A percentile compares a stretch with the other conserved stretches of the same genome.
Evolutionary conservation across 2,797 vertebrate genomes (phyloP).

Genomic region (Poeciliopsis paucimaculata): DNA sequence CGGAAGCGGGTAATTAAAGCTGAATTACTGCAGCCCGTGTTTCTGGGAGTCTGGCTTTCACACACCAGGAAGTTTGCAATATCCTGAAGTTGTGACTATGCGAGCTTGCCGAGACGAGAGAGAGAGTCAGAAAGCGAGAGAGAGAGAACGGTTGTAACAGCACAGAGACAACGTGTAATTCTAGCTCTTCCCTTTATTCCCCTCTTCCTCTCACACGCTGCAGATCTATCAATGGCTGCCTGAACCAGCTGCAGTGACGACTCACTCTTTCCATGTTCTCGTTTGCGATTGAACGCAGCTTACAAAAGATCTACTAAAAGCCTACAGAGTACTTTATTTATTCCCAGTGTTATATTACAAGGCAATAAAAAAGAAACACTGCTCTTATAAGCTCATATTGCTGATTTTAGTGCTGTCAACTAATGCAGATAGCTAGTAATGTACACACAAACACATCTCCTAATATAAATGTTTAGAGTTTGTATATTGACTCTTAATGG

Average conservation of each 20-base stretch:
- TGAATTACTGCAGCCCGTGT: constrained; percentile 51
- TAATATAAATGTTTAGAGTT: neutral
- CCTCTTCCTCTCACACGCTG: constrained; percentile 15
- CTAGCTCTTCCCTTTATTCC: neutral
- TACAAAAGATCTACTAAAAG: constrained; percentile 27
- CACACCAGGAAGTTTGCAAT: constrained; percentile 54
- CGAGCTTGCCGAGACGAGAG: constrained; percentile 32
- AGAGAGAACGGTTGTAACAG: constrained; percentile 20
- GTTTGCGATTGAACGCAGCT: constrained; percentile 8
- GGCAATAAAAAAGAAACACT: constrained; percentile 6
- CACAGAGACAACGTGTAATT: constrained; percentile 38
- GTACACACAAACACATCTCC: neutral
- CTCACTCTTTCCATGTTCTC: constrained; percentile 61
- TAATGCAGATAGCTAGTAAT: neutral
- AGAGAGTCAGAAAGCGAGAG: neutral
- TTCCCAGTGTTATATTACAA: constrained; percentile 6
- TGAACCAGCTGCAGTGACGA: constrained; percentile 30
- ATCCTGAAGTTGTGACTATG: constrained; percentile 28
- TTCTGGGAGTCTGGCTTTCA: constrained; percentile 52
- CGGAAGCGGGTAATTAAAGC: constrained; percentile 73
- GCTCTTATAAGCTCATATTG: neutral
- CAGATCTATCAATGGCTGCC: constrained; percentile 58
- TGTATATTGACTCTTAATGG: neutral
- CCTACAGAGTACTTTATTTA: constrained; percentile 12
- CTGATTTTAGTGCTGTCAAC: neutral